A percentile compares a stretch with the other conserved stretches of the same genome.
phyloP scores from a whole-genome alignment of 2,797 vertebrate species.

The Karalla daura region DNA sequence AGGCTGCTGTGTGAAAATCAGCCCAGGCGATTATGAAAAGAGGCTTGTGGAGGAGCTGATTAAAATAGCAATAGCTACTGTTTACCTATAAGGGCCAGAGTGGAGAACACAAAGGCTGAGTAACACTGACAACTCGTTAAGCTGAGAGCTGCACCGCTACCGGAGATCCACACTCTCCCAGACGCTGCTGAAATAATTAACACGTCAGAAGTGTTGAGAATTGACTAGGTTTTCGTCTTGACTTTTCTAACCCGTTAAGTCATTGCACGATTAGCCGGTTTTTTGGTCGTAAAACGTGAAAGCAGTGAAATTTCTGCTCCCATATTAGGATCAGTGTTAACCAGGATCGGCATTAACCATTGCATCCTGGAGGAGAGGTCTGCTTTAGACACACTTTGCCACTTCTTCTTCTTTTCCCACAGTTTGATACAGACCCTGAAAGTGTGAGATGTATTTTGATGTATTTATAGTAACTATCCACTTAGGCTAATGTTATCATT shows the following conservation, averaged over 20 bases:
- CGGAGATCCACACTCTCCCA: slow-evolving; percentile 29
- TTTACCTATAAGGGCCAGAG: slow-evolving; percentile 19
- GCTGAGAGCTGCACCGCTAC: slow-evolving; percentile 33
- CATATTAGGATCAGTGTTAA: slow-evolving; percentile 34
- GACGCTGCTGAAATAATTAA: slow-evolving; percentile 57
- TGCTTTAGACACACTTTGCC: background rate
- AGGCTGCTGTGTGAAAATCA: slow-evolving; percentile 8
- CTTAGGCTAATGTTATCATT: background rate
- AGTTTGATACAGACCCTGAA: background rate
- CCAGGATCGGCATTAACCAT: background rate
- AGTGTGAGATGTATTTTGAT: background rate
- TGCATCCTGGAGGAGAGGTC: background rate
- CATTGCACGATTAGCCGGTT: slow-evolving; percentile 55
- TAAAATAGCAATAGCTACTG: slow-evolving; percentile 52
- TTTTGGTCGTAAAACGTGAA: slow-evolving; percentile 40
- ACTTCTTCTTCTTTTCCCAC: background rate
- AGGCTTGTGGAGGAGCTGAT: slow-evolving; percentile 48
- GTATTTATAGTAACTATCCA: background rate
- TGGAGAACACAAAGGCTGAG: slow-evolving; percentile 29
- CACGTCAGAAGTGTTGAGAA: slow-evolving; percentile 51
- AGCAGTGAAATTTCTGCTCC: background rate
- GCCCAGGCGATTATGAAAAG: slow-evolving; percentile 46
- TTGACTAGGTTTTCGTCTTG: slow-evolving; percentile 44
- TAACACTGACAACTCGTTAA: slow-evolving; percentile 43
- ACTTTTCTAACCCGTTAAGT: slow-evolving; percentile 50